These are phyloP conservation scores for Papilio aristodemus DNA, from an alignment of 1,140 invertebrate genomes.

Conservation along the genomic window DNA sequence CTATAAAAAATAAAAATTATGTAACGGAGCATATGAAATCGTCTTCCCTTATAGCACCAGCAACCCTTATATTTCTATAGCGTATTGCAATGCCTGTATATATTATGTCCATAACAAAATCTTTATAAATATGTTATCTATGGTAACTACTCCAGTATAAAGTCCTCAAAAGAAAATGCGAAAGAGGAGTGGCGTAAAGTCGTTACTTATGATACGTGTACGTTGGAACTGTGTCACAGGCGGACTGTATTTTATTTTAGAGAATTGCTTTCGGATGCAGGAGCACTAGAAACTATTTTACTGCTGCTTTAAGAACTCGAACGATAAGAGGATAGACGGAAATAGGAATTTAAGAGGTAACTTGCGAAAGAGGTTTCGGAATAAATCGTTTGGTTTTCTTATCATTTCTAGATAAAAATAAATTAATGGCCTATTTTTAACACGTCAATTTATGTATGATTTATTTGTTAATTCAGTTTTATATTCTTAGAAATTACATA, in stretches of 20 bases:
- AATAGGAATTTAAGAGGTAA: not conserved
- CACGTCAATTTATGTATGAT: not conserved
- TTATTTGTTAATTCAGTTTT: not conserved
- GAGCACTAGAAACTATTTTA: constrained; percentile 1
- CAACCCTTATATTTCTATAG: too few relatives aligned
- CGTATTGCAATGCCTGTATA: too few relatives aligned
- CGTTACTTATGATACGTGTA: not conserved
- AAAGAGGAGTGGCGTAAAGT: not conserved
- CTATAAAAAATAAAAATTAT: too few relatives aligned
- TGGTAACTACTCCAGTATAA: too few relatives aligned
- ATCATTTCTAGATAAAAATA: too few relatives aligned
- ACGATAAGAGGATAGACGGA: not conserved
- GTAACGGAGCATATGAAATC: too few relatives aligned
- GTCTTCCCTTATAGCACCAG: too few relatives aligned
- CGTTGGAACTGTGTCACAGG: not conserved
- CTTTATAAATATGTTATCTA: too few relatives aligned
- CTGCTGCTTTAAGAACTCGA: not conserved
- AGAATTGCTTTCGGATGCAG: constrained; percentile 12
- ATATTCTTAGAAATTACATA: not conserved
- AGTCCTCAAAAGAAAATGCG: not conserved
- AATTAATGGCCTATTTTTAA: not conserved
- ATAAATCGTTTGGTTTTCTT: not conserved
- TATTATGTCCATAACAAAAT: too few relatives aligned
- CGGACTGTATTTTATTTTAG: constrained; percentile 11
- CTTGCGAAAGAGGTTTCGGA: not conserved